These are phyloP conservation scores for Gordius sp. DNA, from an alignment of 2,888 invertebrate species.

Conservation along the genomic window DNA sequence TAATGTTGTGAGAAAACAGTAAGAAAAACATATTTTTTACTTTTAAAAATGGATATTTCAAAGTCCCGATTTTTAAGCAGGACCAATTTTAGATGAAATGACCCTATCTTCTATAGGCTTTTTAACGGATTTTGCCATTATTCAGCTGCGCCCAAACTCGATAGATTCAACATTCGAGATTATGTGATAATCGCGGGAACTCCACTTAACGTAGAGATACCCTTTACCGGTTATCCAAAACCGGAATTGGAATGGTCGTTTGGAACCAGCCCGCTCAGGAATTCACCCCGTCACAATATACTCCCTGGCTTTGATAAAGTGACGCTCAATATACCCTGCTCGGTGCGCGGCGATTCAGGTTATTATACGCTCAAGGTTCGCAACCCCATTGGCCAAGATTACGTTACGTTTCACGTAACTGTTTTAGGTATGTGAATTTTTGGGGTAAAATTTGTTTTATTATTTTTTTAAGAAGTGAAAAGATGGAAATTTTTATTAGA, in stretches of 20 bases:
- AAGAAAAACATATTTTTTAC: too few species aligned
- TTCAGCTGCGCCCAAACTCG: not conserved
- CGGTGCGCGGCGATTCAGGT: not conserved
- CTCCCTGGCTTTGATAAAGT: not conserved
- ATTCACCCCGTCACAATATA: not conserved
- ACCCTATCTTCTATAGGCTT: too few species aligned
- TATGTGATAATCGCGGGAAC: not conserved
- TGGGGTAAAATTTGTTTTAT: too few species aligned
- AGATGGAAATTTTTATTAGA: too few species aligned
- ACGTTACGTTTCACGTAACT: not conserved
- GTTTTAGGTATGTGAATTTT: not conserved
- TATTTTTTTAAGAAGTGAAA: too few species aligned
- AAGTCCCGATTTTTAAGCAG: too few species aligned
- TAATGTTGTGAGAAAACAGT: too few species aligned
- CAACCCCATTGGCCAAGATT: not conserved
- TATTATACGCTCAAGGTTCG: not conserved
- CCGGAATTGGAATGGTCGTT: not conserved
- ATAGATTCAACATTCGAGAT: not conserved
- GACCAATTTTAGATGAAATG: too few species aligned
- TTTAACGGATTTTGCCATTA: too few species aligned
- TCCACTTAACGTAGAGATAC: not conserved
- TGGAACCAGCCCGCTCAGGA: not conserved
- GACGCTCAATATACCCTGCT: not conserved
- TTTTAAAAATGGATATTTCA: too few species aligned
- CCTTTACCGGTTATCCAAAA: not conserved